phyloP scores from a whole-genome alignment of 1,140 invertebrate species.

The Telenomus remus region DNA sequence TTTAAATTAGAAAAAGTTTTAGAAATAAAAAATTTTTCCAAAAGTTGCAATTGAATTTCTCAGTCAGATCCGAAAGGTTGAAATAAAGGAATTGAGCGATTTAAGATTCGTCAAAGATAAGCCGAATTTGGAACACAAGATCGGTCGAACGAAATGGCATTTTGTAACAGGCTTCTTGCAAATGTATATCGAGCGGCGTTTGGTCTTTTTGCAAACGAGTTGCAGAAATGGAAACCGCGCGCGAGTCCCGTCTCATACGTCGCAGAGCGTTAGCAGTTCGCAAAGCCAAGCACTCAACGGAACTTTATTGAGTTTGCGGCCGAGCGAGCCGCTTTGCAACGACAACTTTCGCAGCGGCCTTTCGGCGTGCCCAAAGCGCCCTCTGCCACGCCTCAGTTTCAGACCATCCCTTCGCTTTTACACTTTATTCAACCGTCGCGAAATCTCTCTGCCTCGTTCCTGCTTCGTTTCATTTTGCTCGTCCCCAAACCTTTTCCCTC shows the following conservation, averaged over 20 bases:
- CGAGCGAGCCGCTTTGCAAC: conserved; percentile 66
- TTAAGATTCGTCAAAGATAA: conserved; percentile 14
- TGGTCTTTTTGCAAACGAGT: conserved; percentile 47
- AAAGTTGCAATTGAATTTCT: too few species aligned
- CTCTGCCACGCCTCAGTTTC: conserved; percentile 34
- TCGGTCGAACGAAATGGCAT: conserved; percentile 52
- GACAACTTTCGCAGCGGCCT: conserved; percentile 65
- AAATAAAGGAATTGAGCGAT: too few species aligned
- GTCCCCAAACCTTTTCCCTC: conserved; percentile 26
- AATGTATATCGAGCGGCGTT: conserved; percentile 12
- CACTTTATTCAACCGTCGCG: conserved; percentile 67
- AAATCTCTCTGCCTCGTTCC: conserved; percentile 27
- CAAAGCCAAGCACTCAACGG: conserved; percentile 61
- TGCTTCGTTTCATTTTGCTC: conserved; percentile 54
- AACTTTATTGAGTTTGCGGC: conserved; percentile 73
- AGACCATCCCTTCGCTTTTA: conserved; percentile 54
- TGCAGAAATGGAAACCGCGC: conserved; percentile 64
- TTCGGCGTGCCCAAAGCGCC: conserved; percentile 37
- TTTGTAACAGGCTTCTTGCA: conserved; percentile 56
- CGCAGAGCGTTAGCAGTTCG: conserved; percentile 51
- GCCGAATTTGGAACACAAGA: conserved; percentile 38
- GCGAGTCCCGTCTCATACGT: conserved; percentile 58
- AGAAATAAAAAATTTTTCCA: too few species aligned
- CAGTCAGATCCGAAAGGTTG: too few species aligned
- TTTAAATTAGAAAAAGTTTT: too few species aligned